Evolutionary conservation across 2,888 invertebrate species (phyloP), one percentile per base, ranked within the genome.

Genomic region (Bellardia bayeri): DNA sequence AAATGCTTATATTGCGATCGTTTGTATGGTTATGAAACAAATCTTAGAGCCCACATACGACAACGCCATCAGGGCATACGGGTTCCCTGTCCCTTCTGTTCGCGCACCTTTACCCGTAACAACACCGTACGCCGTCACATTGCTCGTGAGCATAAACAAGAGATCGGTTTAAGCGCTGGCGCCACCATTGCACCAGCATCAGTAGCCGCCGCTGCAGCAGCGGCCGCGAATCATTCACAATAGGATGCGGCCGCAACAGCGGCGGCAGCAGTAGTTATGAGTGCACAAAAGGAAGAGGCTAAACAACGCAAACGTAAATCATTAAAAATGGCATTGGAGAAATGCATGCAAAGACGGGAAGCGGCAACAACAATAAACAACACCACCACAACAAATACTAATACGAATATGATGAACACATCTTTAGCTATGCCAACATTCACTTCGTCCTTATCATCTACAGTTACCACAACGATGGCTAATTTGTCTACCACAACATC

Each of bases 1-100:
- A 98, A 98, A 95, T 98, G 98, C 94, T 97, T 98, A 92, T 98
- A 97, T 94, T 98, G 98, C 95, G 98, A 98, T 94, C 95, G 98
- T 92, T 95, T 98, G 88, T 98, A 98, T 94, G 98, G 98, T 89
- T 98, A 98, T 94, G 98, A 98, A 95, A 98, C 98, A 92, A 98
- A 98, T 94, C 94, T 98, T 93, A 96, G 98, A 90, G 98, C 98
- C 89, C 98, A 98, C 94, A 98, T 98, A 93, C 95, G 98, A 81
- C 98, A 98, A 93, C 96, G 98, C 93, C 98, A 98, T 94, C 98
- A 98, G 94, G 98, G 98, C 91, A 98, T 98, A 91, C 95, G 98
- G 79, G 98, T 98, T 92, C 98, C 97, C 81, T 98, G 98, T 94
- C 98, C 98, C 86, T 98, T 97, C 94, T 98, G 98, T 94, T 95